These are phyloP conservation scores for Donacobius atricapilla DNA, from an alignment of 2,113 vertebrate genomes.

Conservation along the genomic window DNA sequence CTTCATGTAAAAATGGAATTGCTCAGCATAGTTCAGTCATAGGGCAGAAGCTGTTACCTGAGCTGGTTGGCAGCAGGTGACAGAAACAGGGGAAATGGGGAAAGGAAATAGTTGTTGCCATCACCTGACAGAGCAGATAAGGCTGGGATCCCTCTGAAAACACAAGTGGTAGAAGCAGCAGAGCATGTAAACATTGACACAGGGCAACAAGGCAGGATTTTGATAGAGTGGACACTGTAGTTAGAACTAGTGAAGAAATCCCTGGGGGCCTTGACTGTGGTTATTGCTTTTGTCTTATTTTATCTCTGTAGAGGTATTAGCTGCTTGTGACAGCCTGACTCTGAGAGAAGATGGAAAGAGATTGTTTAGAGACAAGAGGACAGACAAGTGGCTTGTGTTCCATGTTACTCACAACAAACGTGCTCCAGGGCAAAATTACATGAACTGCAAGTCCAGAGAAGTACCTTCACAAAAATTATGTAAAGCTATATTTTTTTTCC, in stretches of 20 bases:
- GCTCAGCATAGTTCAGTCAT: rapidly evolving
- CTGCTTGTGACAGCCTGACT: slow-evolving; percentile 32
- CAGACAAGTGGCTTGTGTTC: slow-evolving; percentile 24
- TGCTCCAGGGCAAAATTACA: slow-evolving; percentile 53
- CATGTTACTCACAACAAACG: slow-evolving; percentile 17
- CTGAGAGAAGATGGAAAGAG: slow-evolving; percentile 25
- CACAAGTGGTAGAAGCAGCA: neutral
- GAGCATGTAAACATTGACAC: slow-evolving; percentile 31
- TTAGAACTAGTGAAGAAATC: slow-evolving; percentile 3
- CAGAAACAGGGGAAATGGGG: neutral
- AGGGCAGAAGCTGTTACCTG: neutral
- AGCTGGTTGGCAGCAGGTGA: neutral
- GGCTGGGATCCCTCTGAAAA: neutral
- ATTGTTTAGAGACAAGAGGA: slow-evolving; percentile 30
- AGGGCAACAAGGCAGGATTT: slow-evolving; percentile 16
- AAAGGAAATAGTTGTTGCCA: neutral
- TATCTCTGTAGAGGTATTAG: slow-evolving; percentile 14
- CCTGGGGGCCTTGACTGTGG: neutral
- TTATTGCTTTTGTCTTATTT: slow-evolving; percentile 58
- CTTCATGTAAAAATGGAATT: neutral
- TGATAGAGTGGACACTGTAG: slow-evolving; percentile 36
- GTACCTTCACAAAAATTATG: slow-evolving; percentile 26
- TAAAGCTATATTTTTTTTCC: neutral
- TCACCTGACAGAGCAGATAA: neutral
- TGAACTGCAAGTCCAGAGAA: slow-evolving; percentile 16